phyloP scores from a whole-genome alignment of 2,113 vertebrate genomes.

The Montifringilla adamsi region DNA sequence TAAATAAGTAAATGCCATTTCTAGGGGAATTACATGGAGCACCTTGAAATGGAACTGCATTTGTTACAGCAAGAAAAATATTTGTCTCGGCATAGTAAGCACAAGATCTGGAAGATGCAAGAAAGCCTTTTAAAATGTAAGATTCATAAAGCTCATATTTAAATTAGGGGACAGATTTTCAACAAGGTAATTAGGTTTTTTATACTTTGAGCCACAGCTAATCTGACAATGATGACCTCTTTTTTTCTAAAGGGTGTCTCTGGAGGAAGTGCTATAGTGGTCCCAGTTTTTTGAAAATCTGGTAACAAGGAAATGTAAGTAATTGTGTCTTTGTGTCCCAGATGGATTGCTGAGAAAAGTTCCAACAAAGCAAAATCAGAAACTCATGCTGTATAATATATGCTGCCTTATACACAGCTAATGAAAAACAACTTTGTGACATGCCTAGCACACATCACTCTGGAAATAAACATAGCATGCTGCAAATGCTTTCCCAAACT shows the following conservation, averaged over 20 bases:
- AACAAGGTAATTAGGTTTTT: not conserved
- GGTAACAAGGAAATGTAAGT: constrained; percentile 70
- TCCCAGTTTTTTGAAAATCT: constrained; percentile 68
- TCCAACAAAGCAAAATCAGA: not conserved
- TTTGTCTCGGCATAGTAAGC: not conserved
- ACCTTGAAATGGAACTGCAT: not conserved
- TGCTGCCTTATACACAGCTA: not conserved
- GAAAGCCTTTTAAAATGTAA: not conserved
- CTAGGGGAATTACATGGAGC: not conserved
- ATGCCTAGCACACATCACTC: not conserved
- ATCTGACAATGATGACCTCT: not conserved
- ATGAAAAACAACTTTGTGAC: not conserved
- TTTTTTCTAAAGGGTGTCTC: constrained; percentile 54
- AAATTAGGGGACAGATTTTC: not conserved
- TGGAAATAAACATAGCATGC: not conserved
- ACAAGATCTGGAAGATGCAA: not conserved
- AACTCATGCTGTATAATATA: not conserved
- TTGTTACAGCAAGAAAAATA: not conserved
- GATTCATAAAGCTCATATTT: not conserved
- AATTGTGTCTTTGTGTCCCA: not conserved
- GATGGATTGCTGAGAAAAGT: not conserved
- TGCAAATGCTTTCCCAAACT: not conserved
- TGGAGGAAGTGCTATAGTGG: constrained; percentile 64
- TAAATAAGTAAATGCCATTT: not conserved
- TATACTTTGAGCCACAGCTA: not conserved